Evolutionary conservation across 2,113 vertebrate genomes (phyloP), one percentile per base, ranked within the genome.

Genomic region (Rhabdornis inornatus): DNA sequence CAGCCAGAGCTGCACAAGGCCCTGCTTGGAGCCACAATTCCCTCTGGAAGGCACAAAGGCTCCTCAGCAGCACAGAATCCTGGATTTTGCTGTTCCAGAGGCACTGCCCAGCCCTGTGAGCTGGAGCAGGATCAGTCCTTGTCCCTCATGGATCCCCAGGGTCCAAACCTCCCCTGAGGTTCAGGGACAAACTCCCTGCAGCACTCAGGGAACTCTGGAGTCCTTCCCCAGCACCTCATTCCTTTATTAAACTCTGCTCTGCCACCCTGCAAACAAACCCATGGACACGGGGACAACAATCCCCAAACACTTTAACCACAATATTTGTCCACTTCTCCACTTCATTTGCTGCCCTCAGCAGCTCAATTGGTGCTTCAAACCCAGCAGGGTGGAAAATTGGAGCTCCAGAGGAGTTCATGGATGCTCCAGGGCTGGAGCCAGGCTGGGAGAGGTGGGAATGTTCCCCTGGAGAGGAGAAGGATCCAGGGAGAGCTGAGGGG

Each of bases 211-310:
- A 15, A 4, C 20, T 44, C 50, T 11, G 27, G 39, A 45, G 40
- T 37, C 50, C 40, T n/a, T 2, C 25, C 21, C 47, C 40, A 66
- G 63, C 27, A 5, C 15, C 39, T 35, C 49, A 3, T 9, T 7
- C 27, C 11, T 23, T 13, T 7, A 14, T 56, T 5, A 33, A 80
- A 21, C 24, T 1, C 45, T 52, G 35, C 50, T 10, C 50, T 37
- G 61, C 2, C 39, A 24, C 13, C 33, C 61, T 56, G n/a, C n/a
- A 47, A 2, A 47, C 22, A 16, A 21, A 31, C 22, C 31, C 63
- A 10, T 0, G 15, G 59, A 2, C 60, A 64, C 23, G 2, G 47
- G 59, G 31, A 15, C 37, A 9, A 3, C 13, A 9, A 22, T 13
- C 35, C 70, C 75, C 37, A 15, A 3, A 15, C 44, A 22, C 17